These are phyloP conservation scores for Oryzias woworae DNA, from an alignment of 2,113 vertebrate species.

Conservation along the genomic window DNA sequence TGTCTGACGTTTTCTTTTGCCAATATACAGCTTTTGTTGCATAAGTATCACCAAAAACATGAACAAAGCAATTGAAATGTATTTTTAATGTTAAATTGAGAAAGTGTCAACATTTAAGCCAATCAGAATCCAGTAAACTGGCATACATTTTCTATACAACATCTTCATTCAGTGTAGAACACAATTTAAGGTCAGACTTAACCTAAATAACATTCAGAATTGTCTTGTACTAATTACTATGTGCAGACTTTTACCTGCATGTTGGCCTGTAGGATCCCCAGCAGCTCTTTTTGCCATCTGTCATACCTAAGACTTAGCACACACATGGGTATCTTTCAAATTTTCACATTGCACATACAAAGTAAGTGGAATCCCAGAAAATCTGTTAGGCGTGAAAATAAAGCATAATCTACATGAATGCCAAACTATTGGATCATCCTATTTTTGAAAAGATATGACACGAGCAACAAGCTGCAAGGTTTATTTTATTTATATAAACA, in stretches of 20 bases:
- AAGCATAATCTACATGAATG: too few species aligned
- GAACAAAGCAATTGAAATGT: not conserved
- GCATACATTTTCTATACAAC: slow-evolving; percentile 51
- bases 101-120: slow-evolving; percentile 2
- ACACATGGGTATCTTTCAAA: not conserved
- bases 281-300: slow-evolving; percentile 65
- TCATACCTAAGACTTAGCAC: slow-evolving; percentile 11
- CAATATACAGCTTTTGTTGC: too few species aligned
- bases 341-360: not conserved
- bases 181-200: slow-evolving; percentile 49
- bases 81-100: slow-evolving; percentile 22
- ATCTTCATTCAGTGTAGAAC: slow-evolving; percentile 54
- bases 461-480: too few species aligned
- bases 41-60: too few species aligned
- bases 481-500: too few species aligned
- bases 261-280: slow-evolving; percentile 44
- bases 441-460: too few species aligned
- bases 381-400: too few species aligned
- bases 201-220: slow-evolving; percentile 21
- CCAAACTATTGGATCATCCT: too few species aligned
- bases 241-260: slow-evolving; percentile 29
- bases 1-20: too few species aligned
- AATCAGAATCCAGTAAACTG: slow-evolving; percentile 25
- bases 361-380: not conserved
- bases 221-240: slow-evolving; percentile 55